A percentile compares a stretch with the other conserved stretches of the same genome.
Evolutionary conservation across 2,888 invertebrate species (phyloP).

Genomic region (Chironomus tentans): DNA sequence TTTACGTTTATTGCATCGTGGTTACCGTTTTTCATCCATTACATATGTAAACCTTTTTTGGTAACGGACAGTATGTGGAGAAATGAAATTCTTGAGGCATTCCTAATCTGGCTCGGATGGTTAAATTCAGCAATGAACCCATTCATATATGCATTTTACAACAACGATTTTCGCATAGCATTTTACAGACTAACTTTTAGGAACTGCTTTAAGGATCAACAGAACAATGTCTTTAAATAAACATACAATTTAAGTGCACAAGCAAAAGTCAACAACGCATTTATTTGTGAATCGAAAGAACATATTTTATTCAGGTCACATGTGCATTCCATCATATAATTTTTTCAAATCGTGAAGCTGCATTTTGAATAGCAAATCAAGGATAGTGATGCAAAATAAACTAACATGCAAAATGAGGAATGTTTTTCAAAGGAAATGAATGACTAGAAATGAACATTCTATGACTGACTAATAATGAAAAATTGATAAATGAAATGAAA

Average conservation of each 20-base stretch:
- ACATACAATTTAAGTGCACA: background rate
- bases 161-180: constrained; percentile 75
- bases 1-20: constrained; percentile 54
- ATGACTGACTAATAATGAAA: no score
- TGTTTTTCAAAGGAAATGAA: no score
- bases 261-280: no score
- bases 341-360: no score
- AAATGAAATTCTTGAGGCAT: constrained; percentile 56
- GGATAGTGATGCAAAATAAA: no score
- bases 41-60: constrained; percentile 70
- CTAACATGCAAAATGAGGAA: no score
- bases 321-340: no score
- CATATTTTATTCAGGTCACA: no score
- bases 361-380: no score
- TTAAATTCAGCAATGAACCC: constrained; percentile 85
- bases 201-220: constrained; percentile 34
- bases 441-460: no score
- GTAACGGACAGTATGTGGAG: constrained; percentile 47
- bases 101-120: constrained; percentile 82
- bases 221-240: constrained; percentile 12
- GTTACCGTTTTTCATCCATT: constrained; percentile 79
- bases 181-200: constrained; percentile 68
- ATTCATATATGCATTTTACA: constrained; percentile 84
- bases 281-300: no score
- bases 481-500: no score